A percentile compares a stretch with the other conserved stretches of the same genome.
Conservation (phyloP, 64 coral and sea anemone genomes). For the Porites australiensis region DNA sequence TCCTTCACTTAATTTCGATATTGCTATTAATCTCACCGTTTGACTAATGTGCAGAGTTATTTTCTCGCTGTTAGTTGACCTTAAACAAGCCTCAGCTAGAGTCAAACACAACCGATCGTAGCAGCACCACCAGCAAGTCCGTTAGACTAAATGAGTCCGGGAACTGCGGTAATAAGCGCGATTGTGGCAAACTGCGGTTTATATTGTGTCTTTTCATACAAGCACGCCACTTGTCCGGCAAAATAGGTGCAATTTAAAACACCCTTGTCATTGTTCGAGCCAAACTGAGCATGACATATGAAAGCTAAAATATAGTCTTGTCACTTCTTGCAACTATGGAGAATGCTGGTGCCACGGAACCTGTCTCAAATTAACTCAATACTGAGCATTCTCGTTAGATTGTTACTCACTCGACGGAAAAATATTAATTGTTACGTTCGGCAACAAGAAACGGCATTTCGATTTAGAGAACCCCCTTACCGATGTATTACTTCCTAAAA, state of each 20-base stretch:
- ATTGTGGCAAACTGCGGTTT: neutral
- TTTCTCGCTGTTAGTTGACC: neutral
- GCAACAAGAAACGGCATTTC: neutral
- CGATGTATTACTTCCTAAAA: too few relatives aligned
- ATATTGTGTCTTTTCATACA: neutral
- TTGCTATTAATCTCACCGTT: neutral
- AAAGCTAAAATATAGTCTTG: constrained; percentile 22
- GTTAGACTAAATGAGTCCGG: neutral
- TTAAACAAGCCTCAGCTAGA: neutral
- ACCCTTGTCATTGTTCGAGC: constrained; percentile 6
- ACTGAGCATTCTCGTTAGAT: neutral
- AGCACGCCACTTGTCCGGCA: neutral
- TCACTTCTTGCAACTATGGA: neutral
- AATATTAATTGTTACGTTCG: constrained; percentile 10
- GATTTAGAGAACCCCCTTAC: too few relatives aligned
- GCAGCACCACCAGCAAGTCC: neutral
- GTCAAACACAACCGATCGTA: neutral
- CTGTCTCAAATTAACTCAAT: constrained; percentile 26
- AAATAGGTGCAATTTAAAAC: constrained; percentile 16
- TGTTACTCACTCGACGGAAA: neutral
- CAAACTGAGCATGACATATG: constrained; percentile 17
- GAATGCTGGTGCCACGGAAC: neutral
- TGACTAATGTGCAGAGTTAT: neutral
- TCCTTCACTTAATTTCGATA: too few relatives aligned
- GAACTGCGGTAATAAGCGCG: neutral